These are phyloP conservation scores for Malurus melanocephalus DNA, from an alignment of 2,113 vertebrate genomes.

Conservation along the genomic window DNA sequence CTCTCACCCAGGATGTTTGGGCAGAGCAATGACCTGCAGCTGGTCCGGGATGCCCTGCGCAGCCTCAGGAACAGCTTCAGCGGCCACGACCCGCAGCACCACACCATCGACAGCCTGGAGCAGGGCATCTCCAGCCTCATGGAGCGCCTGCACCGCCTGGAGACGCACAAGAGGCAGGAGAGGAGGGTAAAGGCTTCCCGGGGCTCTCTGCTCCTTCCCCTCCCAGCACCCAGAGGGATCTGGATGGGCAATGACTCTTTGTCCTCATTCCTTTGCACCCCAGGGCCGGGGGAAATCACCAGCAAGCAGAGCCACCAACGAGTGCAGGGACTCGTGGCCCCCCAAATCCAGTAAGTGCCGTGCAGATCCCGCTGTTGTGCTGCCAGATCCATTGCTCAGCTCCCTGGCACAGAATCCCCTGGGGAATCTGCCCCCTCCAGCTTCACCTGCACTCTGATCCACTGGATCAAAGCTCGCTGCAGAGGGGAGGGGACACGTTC, in stretches of 20 bases:
- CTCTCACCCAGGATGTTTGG: neutral
- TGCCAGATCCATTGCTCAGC: neutral
- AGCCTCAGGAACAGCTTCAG: conserved; percentile 93
- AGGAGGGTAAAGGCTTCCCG: conserved; percentile 66
- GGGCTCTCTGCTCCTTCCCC: neutral
- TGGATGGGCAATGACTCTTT: accelerated
- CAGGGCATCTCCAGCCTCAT: conserved; percentile 93
- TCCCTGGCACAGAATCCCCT: neutral
- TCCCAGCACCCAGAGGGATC: neutral
- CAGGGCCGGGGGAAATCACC: conserved; percentile 85
- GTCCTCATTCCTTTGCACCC: neutral
- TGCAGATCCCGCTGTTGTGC: neutral
- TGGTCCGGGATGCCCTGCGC: conserved; percentile 88
- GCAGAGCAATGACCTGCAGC: conserved; percentile 89
- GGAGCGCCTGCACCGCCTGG: conserved; percentile 82
- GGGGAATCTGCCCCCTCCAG: neutral
- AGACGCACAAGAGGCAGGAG: conserved; percentile 79
- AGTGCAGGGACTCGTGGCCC: conserved; percentile 84
- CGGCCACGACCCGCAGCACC: conserved; percentile 92
- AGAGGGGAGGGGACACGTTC: neutral
- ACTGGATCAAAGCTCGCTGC: neutral
- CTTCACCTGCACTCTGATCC: neutral
- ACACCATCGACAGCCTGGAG: conserved; percentile 96
- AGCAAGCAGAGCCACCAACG: conserved; percentile 71
- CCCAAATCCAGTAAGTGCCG: conserved; percentile 83